Percentiles rank a stretch among this genome's conserved stretches.
Evolutionary conservation across 1,140 invertebrate species (phyloP).

Genomic region (Nasonia longicornis): DNA sequence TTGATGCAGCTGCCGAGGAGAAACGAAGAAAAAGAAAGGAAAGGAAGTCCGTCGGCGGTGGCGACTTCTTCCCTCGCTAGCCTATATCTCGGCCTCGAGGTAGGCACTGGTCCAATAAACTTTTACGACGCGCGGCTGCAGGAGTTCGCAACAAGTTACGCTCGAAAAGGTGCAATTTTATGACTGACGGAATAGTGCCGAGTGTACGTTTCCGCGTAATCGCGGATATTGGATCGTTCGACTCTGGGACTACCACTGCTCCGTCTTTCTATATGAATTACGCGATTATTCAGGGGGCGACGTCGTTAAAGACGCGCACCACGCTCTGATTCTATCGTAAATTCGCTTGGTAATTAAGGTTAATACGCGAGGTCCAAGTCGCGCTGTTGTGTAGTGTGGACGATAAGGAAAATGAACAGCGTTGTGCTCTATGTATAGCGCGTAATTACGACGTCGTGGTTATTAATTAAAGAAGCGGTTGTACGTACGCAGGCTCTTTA

Average conservation of each 20-base stretch:
- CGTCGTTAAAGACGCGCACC: neutral
- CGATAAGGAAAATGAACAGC: neutral
- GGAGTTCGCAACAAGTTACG: slow-evolving; percentile 20
- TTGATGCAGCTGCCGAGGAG: neutral
- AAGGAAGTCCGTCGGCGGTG: neutral
- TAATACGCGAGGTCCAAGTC: no score
- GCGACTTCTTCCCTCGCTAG: no score
- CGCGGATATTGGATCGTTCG: slow-evolving; percentile 29
- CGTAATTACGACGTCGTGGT: neutral
- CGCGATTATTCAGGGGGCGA: neutral
- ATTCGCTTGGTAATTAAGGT: neutral
- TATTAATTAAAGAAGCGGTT: neutral
- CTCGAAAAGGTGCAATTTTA: slow-evolving; percentile 27
- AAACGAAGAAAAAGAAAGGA: neutral
- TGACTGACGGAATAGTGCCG: neutral
- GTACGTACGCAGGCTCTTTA: neutral
- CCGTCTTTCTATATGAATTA: neutral
- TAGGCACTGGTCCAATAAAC: slow-evolving; percentile 29
- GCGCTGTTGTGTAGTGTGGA: no score
- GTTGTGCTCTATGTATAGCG: neutral
- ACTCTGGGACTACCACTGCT: neutral
- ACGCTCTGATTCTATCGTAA: neutral
- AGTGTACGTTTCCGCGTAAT: neutral
- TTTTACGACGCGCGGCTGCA: slow-evolving; percentile 13
- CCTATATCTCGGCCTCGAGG: neutral